Evolutionary conservation across 2,888 invertebrate species (phyloP).

Genomic region (Catocala sponsa): DNA sequence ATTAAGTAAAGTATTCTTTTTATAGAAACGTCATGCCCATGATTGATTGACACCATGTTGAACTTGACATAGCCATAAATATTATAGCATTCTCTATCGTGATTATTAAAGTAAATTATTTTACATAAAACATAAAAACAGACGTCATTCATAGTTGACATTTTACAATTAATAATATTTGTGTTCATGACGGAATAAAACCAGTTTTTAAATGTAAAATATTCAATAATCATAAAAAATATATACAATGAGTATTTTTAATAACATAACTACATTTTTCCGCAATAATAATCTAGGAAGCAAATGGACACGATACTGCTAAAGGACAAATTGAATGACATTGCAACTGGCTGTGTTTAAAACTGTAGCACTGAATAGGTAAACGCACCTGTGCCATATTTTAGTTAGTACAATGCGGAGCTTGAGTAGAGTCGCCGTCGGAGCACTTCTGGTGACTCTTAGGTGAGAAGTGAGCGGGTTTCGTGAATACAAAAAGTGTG

Average conservation of each 20-base stretch:
- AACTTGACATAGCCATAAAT: too few relatives aligned
- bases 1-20: too few relatives aligned
- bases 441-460: constrained; percentile 71
- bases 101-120: too few relatives aligned
- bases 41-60: too few relatives aligned
- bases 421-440: constrained; percentile 79
- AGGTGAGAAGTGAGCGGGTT: constrained; percentile 63
- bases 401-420: constrained; percentile 82
- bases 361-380: constrained; percentile 62
- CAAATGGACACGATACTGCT: constrained; percentile 9
- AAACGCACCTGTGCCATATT: constrained; percentile 59
- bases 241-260: neutral
- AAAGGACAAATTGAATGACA: constrained; percentile 36
- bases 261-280: neutral
- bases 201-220: neutral
- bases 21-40: too few relatives aligned
- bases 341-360: constrained; percentile 54
- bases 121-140: too few relatives aligned
- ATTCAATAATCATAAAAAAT: neutral
- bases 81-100: too few relatives aligned
- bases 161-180: too few relatives aligned
- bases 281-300: constrained; percentile 15
- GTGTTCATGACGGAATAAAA: too few relatives aligned
- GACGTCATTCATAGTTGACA: too few relatives aligned
- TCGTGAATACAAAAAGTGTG: constrained; percentile 9